These are phyloP conservation scores for Donacobius atricapilla DNA, from an alignment of 2,113 vertebrate species.

Conservation along the genomic window DNA sequence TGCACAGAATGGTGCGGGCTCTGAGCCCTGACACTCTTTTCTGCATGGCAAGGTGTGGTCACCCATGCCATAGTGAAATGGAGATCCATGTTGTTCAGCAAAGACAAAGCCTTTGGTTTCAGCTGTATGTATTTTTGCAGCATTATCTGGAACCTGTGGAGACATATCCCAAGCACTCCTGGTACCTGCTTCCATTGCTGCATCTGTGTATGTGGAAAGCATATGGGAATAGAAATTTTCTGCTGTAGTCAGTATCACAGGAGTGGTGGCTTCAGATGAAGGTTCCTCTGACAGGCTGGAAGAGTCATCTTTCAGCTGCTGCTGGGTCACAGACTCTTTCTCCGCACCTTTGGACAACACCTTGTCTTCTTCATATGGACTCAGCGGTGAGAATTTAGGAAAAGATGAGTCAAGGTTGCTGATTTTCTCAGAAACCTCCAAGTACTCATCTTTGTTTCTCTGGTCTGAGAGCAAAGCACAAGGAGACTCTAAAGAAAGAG, in stretches of 20 bases:
- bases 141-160: constrained; percentile 75
- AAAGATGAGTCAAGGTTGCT: constrained; percentile 74
- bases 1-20: background rate
- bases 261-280: constrained; percentile 71
- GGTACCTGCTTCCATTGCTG: constrained; percentile 30
- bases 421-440: constrained; percentile 88
- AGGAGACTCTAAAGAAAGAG: constrained; percentile 69
- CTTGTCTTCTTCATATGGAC: constrained; percentile 77
- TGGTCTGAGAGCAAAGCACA: constrained; percentile 56
- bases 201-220: constrained; percentile 1
- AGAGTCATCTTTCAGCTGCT: constrained; percentile 62
- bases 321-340: constrained; percentile 26
- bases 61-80: constrained; percentile 68
- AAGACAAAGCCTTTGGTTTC: constrained; percentile 74
- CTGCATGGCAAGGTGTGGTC: constrained; percentile 65
- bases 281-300: constrained; percentile 72
- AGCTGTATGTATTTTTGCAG: constrained; percentile 72
- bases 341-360: constrained; percentile 59
- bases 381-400: constrained; percentile 75
- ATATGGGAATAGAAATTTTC: constrained; percentile 62
- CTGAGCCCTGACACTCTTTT: constrained; percentile 70
- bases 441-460: constrained; percentile 82
- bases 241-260: constrained; percentile 48
- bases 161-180: constrained; percentile 78
- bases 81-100: constrained; percentile 69